These are phyloP conservation scores for Macrosoma leucophasiata DNA, from an alignment of 2,888 invertebrate genomes.

Conservation along the genomic window DNA sequence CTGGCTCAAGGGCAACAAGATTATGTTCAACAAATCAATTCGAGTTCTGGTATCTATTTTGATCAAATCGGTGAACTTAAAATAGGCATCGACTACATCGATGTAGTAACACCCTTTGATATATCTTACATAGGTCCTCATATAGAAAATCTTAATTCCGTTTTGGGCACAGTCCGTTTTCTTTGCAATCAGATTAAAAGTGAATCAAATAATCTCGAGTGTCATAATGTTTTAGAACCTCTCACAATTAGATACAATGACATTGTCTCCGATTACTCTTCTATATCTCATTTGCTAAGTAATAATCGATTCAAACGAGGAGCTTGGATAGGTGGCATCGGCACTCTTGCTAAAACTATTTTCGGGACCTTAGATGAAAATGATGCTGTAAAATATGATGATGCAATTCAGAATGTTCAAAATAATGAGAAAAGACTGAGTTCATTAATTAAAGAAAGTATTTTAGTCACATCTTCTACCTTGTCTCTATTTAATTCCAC, in stretches of 20 bases:
- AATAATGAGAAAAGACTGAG: constrained; percentile 15
- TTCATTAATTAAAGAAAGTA: constrained; percentile 22
- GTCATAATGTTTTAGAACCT: constrained; percentile 5
- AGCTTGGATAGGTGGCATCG: constrained; percentile 26
- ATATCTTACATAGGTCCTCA: too few relatives aligned
- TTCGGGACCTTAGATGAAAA: constrained; percentile 30
- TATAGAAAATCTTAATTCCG: too few relatives aligned
- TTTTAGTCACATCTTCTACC: constrained; percentile 15
- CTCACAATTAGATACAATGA: constrained; percentile 4
- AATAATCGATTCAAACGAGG: constrained; percentile 13
- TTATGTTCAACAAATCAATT: too few relatives aligned
- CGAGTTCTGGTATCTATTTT: too few relatives aligned
- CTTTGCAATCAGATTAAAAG: too few relatives aligned
- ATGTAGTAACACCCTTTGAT: too few relatives aligned
- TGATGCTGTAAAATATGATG: constrained; percentile 27
- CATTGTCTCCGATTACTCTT: constrained; percentile 4
- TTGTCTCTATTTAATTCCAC: constrained; percentile 5
- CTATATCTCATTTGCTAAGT: constrained; percentile 11
- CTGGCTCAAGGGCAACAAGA: too few relatives aligned
- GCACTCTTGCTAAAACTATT: constrained; percentile 27
- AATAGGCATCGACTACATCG: too few relatives aligned
- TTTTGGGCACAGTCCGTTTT: too few relatives aligned
- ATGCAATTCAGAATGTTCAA: constrained; percentile 23
- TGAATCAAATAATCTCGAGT: constrained; percentile 8
- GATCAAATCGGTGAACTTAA: too few relatives aligned